Evolutionary conservation across 2,888 invertebrate species (phyloP), one percentile per base, ranked within the genome.

Genomic region (Mythimna loreyi): DNA sequence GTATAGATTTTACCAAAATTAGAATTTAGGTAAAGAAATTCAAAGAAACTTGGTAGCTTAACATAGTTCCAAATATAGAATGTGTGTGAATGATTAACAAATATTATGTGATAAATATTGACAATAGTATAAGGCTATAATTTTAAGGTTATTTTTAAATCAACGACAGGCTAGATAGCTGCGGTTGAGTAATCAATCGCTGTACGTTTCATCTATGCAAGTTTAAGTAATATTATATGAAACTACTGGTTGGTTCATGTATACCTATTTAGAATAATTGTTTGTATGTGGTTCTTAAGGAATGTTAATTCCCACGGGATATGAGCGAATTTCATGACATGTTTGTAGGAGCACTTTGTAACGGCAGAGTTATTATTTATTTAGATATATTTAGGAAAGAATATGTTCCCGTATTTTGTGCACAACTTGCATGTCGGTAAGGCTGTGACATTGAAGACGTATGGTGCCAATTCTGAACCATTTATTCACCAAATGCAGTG

Each of bases 281-380:
- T 74, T 66, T 62, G 75, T 80, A 62, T 80, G 74, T 73, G 33
- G 67, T 60, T 53, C 25, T 69, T 67, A 50, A 64, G 49, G 43
- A 65, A 67, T 65, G 72, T 68, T 16, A 58, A 33, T 67, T 63
- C 59, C 52, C 52, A 76, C 64, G 72, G 67, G 70, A 82, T 84
- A 83, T 85, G 90, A 92, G 92, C 89, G 85, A 80, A 87, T 82
- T 85, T 91, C 92, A 92, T 92, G 92, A 92, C 92, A 91, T 85
- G 84, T 83, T 74, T 49, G 59, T 65, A 62, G 45, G 25, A 69
- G 75, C 30, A 60, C 62, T 78, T 72, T 73, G 57, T 47, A 52
- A 28, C 56, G 47, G 9, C 52, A 67, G 56, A 25, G 73, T 67
- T 74, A 67, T 74, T 63, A 84, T 82, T 80, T 85, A 84, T 79